Evolutionary conservation across 2,888 invertebrate species (phyloP).

Genomic region (Lampropteryx suffumata): DNA sequence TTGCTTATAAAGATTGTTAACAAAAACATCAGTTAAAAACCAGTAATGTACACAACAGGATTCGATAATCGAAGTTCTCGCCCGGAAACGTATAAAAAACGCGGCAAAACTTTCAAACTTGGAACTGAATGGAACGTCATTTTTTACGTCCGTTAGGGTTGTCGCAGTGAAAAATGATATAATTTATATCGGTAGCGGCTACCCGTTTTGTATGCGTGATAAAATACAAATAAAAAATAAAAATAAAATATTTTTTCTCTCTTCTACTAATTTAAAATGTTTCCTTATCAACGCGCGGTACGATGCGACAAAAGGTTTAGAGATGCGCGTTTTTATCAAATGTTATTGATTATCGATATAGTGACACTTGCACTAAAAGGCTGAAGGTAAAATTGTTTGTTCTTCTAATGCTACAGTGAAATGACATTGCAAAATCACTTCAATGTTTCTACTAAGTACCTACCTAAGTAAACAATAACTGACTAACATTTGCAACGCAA

Average conservation of each 20-base stretch:
- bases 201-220: conserved; percentile 79
- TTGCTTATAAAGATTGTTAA: neutral
- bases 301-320: conserved; percentile 73
- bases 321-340: conserved; percentile 39
- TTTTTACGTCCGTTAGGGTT: conserved; percentile 80
- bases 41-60: conserved; percentile 20
- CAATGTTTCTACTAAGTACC: too few species aligned
- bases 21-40: conserved; percentile 18
- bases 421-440: too few species aligned
- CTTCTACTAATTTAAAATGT: conserved; percentile 82
- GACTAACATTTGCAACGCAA: too few species aligned
- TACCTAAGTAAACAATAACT: neutral
- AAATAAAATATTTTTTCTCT: conserved; percentile 74
- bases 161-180: conserved; percentile 82
- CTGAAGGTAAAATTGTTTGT: too few species aligned
- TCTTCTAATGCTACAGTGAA: too few species aligned
- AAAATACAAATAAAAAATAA: conserved; percentile 78
- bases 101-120: conserved; percentile 80
- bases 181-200: conserved; percentile 82
- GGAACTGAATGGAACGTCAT: conserved; percentile 78
- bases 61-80: conserved; percentile 55
- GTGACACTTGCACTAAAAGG: neutral
- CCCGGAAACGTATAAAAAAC: conserved; percentile 81
- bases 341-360: conserved; percentile 27
- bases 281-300: conserved; percentile 81